Evolutionary conservation across 1,140 invertebrate genomes (phyloP).

Genomic region (Drosophila parvula): DNA sequence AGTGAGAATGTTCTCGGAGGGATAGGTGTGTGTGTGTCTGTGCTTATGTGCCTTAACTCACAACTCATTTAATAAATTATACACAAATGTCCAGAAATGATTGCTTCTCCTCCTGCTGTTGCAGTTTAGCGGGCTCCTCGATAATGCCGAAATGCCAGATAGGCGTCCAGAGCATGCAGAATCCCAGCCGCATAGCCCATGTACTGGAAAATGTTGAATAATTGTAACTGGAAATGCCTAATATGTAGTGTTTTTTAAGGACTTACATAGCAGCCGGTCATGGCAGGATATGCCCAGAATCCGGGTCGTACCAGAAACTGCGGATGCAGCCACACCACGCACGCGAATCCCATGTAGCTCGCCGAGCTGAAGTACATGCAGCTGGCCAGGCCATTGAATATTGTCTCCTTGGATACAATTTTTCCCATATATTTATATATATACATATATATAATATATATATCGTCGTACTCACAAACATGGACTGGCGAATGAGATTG

Average conservation of each 20-base stretch:
- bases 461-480: constrained; percentile 93
- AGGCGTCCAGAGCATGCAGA: constrained; percentile 90
- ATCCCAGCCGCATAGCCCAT: constrained; percentile 89
- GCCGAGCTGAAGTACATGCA: constrained; percentile 91
- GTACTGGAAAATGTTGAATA: constrained; percentile 85
- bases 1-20: constrained; percentile 18
- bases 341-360: constrained; percentile 90
- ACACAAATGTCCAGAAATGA: constrained; percentile 2
- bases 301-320: constrained; percentile 85
- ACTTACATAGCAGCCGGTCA: constrained; percentile 93
- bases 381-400: constrained; percentile 90
- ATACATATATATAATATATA: no score
- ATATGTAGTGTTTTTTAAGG: not conserved
- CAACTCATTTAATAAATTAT: constrained; percentile 27
- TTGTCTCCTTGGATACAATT: constrained; percentile 86
- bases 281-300: constrained; percentile 90
- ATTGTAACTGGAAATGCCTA: not conserved
- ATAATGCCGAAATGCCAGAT: constrained; percentile 88
- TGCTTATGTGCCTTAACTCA: constrained; percentile 36
- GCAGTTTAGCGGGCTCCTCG: constrained; percentile 85
- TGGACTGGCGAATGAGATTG: constrained; percentile 89
- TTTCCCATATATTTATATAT: not conserved
- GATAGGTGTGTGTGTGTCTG: constrained; percentile 1
- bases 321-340: constrained; percentile 90
- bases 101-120: not conserved